These are phyloP conservation scores for Rhinoderma darwinii DNA, from an alignment of 2,113 vertebrate genomes.

Conservation along the genomic window DNA sequence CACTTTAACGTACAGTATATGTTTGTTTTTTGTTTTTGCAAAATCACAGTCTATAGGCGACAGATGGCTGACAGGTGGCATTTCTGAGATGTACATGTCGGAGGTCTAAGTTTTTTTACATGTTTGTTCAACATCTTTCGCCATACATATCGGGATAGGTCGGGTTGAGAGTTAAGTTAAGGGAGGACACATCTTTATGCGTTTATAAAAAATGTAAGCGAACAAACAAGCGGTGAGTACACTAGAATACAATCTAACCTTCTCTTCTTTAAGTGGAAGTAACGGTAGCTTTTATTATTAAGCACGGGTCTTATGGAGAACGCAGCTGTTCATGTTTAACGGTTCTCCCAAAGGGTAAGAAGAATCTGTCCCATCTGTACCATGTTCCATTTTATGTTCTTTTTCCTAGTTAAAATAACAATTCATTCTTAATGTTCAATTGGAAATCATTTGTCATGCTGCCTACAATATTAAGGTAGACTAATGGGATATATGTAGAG, in stretches of 20 bases:
- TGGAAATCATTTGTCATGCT: neutral
- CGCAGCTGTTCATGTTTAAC: constrained; percentile 19
- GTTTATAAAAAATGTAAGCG: no score
- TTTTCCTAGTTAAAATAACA: neutral
- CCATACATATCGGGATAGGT: no score
- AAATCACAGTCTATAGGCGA: no score
- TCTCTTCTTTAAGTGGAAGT: neutral
- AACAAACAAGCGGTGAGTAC: neutral
- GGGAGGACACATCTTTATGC: no score
- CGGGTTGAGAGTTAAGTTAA: no score
- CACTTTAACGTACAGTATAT: no score
- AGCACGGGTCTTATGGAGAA: neutral
- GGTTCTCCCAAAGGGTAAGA: neutral
- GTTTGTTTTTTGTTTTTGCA: no score
- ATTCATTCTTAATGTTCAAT: neutral
- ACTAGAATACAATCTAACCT: neutral
- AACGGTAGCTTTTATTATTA: neutral
- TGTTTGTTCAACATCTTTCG: no score
- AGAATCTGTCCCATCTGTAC: constrained; percentile 27
- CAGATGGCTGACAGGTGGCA: no score
- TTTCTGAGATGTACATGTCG: no score
- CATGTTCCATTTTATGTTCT: neutral
- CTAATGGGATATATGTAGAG: neutral
- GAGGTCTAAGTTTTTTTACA: no score
- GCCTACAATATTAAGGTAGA: neutral